Evolutionary conservation across 2,113 vertebrate genomes (phyloP), one percentile per base, ranked within the genome.

Genomic region (Tautogolabrus adspersus): DNA sequence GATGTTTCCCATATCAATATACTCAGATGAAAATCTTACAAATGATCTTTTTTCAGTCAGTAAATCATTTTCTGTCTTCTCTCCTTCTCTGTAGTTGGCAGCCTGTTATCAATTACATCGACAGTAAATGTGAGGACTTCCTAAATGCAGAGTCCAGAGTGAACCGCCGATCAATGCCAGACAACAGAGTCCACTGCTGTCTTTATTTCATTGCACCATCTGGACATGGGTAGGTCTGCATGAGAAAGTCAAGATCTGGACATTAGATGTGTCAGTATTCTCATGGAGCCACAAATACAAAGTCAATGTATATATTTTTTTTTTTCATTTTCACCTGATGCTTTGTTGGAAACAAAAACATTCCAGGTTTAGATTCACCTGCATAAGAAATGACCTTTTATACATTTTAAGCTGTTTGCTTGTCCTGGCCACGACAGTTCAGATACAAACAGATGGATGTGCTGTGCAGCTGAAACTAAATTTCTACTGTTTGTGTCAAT

Each of bases 101-200:
- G 88, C 94, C 93, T 0, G 93, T 94, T 52, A 94, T 94, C 2
- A 93, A 94, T 83, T 95, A 94, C 65, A 94, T 93, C 1, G 92
- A 95, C 88, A 95, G 87, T 66, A 94, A 95, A 66, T 95, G 92
- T 57, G 93, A 96, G 80, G 94, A 95, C 89, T 94, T 93, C 82
- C 93, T 95, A 59, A 95, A 95, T 0, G 92, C 93, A 3, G 95
- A 95, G 83, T 94, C 93, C 0, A 87, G 93, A 55, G 94, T 95
- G 13, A 95, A 94, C 85, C 90, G 94, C 67, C 79, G 89, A 52
- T 92, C 88, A 62, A 93, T 94, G 93, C 93, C 94, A 1, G 94
- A 95, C 75, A 95, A 93, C 86, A 73, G 95, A 57, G 94, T 95
- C 38, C 95, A 95, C 86, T 93, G 92, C 87, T 95, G 94, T 72